phyloP scores from a whole-genome alignment of 2,888 invertebrate genomes.

The Andrena chrysosceles region DNA sequence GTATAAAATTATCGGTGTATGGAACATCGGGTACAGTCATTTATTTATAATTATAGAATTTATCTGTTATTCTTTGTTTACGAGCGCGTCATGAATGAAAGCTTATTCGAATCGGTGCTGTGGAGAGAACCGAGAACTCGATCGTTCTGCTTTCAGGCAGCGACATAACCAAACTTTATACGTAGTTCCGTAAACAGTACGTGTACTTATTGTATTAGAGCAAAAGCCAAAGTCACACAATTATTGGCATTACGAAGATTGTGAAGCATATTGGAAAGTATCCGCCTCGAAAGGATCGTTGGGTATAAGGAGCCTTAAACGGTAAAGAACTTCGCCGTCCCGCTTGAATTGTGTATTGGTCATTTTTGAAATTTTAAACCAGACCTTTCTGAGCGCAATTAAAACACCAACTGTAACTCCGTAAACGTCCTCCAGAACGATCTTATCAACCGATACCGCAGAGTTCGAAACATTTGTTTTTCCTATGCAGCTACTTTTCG shows the following conservation, averaged over 20 bases:
- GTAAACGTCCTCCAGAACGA: background rate
- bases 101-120: slow-evolving; percentile 28
- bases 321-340: slow-evolving; percentile 73
- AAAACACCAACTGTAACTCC: slow-evolving; percentile 70
- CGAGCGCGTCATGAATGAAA: background rate
- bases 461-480: slow-evolving; percentile 52
- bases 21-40: background rate
- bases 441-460: slow-evolving; percentile 11
- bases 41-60: slow-evolving; percentile 9
- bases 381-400: slow-evolving; percentile 72
- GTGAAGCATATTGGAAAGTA: slow-evolving; percentile 18
- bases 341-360: slow-evolving; percentile 83
- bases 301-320: slow-evolving; percentile 61
- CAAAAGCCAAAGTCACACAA: slow-evolving; percentile 18
- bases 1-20: background rate
- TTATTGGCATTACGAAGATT: slow-evolving; percentile 11
- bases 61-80: background rate
- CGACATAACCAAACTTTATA: slow-evolving; percentile 81
- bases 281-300: slow-evolving; percentile 14
- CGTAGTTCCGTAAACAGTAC: slow-evolving; percentile 67
- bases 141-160: slow-evolving; percentile 71
- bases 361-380: slow-evolving; percentile 84
- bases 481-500: slow-evolving; percentile 35
- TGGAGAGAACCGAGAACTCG: slow-evolving; percentile 57
- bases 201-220: slow-evolving; percentile 29